Evolutionary conservation across 2,797 vertebrate species (phyloP).

Genomic region (Corythornis leucogaster): DNA sequence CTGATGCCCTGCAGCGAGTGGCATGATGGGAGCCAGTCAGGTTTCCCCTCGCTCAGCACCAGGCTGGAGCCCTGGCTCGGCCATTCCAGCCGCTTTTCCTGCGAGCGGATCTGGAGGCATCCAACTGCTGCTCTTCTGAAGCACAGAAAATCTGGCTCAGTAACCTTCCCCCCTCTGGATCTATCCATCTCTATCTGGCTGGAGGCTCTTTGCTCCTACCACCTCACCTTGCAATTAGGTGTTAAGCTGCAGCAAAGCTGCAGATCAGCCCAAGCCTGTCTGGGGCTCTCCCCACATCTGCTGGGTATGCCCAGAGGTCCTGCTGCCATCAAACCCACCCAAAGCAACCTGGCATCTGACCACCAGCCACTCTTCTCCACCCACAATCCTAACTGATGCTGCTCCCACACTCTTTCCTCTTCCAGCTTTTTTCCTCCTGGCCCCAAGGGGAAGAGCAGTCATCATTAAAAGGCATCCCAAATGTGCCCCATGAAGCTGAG

Average conservation of each 20-base stretch:
- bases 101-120: neutral
- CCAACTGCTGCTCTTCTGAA: neutral
- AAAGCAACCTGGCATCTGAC: rapidly evolving
- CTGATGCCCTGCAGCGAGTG: conserved; percentile 17
- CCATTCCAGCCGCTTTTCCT: neutral
- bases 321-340: neutral
- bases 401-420: neutral
- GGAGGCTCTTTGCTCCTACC: neutral
- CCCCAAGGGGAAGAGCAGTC: neutral
- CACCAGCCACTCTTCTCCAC: neutral
- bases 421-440: neutral
- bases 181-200: neutral
- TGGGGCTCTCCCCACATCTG: neutral
- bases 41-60: neutral
- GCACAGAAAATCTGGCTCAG: neutral
- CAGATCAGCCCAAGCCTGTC: neutral
- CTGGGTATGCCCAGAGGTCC: neutral
- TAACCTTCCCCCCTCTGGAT: neutral
- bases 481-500: rapidly evolving
- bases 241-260: neutral
- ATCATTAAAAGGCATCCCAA: neutral
- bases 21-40: neutral
- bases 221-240: neutral
- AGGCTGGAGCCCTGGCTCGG: conserved; percentile 4
- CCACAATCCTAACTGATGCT: rapidly evolving